phyloP scores from a whole-genome alignment of 2,797 vertebrate species.

The Falco biarmicus region DNA sequence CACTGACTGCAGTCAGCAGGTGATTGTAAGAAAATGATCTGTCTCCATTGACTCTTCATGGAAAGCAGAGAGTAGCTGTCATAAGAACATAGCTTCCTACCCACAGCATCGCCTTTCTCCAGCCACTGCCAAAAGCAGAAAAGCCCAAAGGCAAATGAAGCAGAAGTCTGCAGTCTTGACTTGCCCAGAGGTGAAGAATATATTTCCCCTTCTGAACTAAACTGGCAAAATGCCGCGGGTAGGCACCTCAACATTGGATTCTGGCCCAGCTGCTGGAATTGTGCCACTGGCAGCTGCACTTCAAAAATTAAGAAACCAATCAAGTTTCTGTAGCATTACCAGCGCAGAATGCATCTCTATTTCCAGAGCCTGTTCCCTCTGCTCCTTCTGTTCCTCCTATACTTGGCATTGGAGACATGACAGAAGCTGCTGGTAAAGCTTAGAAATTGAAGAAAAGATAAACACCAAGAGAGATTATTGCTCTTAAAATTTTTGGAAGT shows the following conservation, averaged over 20 bases:
- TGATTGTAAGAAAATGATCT: neutral
- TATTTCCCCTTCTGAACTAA: neutral
- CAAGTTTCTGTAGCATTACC: neutral
- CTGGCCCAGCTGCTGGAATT: neutral
- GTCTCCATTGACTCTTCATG: neutral
- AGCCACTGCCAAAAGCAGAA: neutral
- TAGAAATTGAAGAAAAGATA: neutral
- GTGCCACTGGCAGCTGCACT: slow-evolving; percentile 1
- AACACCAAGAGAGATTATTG: neutral
- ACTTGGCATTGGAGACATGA: neutral
- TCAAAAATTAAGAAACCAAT: neutral
- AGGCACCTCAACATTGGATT: neutral
- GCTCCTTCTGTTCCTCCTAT: neutral
- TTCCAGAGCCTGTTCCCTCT: neutral
- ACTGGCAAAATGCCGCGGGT: neutral
- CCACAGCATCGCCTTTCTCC: neutral
- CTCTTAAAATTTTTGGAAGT: neutral
- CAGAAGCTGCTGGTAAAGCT: neutral
- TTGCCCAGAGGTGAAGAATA: neutral
- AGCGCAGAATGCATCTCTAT: neutral
- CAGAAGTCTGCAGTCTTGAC: neutral
- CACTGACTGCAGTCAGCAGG: neutral
- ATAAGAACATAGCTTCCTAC: neutral
- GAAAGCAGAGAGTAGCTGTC: neutral
- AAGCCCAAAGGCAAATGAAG: neutral